Percentiles rank a stretch among this genome's conserved stretches.
Conservation (phyloP, 2,113 vertebrate species). For the Cynopterus brachyotis region DNA sequence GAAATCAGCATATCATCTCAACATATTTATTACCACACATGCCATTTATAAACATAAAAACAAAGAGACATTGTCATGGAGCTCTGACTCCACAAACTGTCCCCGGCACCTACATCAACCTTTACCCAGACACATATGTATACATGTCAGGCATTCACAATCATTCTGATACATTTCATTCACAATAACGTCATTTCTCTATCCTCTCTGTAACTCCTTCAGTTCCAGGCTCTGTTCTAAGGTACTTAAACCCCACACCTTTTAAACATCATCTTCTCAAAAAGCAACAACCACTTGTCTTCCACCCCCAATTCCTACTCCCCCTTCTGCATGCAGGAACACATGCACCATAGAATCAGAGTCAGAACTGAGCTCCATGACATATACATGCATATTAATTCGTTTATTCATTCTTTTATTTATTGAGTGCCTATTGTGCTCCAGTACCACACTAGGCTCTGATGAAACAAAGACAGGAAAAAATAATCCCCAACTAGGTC, state of each 20-base stretch:
- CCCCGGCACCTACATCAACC: not conserved
- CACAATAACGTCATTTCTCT: not conserved
- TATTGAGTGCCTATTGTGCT: not conserved
- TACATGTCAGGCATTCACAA: not conserved
- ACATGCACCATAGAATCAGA: not conserved
- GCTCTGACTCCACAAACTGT: not conserved
- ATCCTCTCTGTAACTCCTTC: slow-evolving; percentile 38
- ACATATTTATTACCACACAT: not conserved
- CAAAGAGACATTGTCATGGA: not conserved
- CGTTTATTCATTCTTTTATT: not conserved
- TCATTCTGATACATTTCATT: slow-evolving; percentile 1
- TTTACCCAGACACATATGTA: slow-evolving; percentile 1
- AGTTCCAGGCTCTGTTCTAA: not conserved
- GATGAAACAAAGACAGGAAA: slow-evolving; percentile 30
- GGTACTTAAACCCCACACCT: not conserved
- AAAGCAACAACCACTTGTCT: slow-evolving; percentile 5
- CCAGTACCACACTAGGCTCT: slow-evolving; percentile 15
- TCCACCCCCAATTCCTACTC: not conserved
- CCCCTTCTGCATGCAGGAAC: not conserved
- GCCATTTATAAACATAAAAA: slow-evolving; percentile 16
- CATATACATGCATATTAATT: not conserved
- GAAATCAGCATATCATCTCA: not conserved
- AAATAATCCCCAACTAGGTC: not conserved
- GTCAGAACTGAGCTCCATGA: not conserved
- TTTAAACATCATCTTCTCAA: not conserved